A percentile compares a stretch with the other conserved stretches of the same genome.
These are phyloP conservation scores for Dryadula phaetusa DNA, from an alignment of 2,888 invertebrate species.

Conservation along the genomic window DNA sequence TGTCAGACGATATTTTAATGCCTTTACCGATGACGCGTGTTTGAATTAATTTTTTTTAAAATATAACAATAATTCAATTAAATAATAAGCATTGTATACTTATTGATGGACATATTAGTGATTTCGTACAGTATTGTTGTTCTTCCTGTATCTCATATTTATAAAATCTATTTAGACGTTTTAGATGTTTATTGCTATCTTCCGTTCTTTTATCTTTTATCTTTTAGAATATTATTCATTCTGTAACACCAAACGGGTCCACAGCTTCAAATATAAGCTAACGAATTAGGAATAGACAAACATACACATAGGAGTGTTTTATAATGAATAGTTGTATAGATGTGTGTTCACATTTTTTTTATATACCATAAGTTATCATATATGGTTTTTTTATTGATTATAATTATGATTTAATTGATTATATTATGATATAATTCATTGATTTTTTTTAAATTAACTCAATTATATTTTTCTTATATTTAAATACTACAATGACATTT, in stretches of 20 bases:
- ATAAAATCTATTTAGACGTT: slow-evolving; percentile 22
- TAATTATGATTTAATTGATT: neutral
- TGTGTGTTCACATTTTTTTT: neutral
- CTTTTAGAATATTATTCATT: slow-evolving; percentile 18
- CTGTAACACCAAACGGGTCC: slow-evolving; percentile 65
- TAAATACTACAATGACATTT: too few species aligned
- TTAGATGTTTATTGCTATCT: slow-evolving; percentile 21
- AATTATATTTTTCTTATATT: neutral
- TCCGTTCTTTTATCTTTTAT: neutral
- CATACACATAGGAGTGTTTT: slow-evolving; percentile 41
- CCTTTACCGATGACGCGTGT: slow-evolving; percentile 26
- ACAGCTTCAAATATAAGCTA: slow-evolving; percentile 69
- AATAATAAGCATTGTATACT: slow-evolving; percentile 45
- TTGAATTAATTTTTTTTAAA: slow-evolving; percentile 6
- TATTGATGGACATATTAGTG: slow-evolving; percentile 50
- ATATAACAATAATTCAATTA: slow-evolving; percentile 15
- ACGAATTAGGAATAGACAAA: slow-evolving; percentile 70
- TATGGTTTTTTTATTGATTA: neutral
- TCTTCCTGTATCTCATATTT: slow-evolving; percentile 45
- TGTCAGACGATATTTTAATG: slow-evolving; percentile 29
- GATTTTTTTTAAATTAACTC: neutral
- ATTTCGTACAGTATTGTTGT: slow-evolving; percentile 49
- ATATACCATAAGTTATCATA: slow-evolving; percentile 11
- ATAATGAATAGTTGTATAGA: slow-evolving; percentile 38
- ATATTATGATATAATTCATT: neutral